Evolutionary conservation across 2,888 invertebrate species (phyloP), one percentile per base, ranked within the genome.

Genomic region (Hedychridium roseum): DNA sequence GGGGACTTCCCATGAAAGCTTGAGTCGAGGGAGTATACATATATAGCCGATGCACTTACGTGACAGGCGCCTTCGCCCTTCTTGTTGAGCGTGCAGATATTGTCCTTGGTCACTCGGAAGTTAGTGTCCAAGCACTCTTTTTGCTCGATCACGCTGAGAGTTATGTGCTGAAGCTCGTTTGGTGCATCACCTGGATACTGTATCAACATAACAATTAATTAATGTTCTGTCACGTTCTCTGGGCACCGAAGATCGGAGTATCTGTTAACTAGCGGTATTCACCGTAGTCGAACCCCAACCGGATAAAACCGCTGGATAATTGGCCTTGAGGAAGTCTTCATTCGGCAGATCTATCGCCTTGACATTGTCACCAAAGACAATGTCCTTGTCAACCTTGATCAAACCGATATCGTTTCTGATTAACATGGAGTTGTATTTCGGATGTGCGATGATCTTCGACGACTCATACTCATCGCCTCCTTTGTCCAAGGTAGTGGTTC

Each of bases 11-110:
- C n/a, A n/a, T n/a, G n/a, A n/a, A n/a, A n/a, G n/a, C n/a, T n/a
- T n/a, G n/a, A n/a, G n/a, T n/a, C n/a, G n/a, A n/a, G n/a, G n/a
- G n/a, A n/a, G n/a, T n/a, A n/a, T n/a, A n/a, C n/a, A n/a, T n/a
- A n/a, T n/a, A n/a, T n/a, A n/a, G n/a, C n/a, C n/a, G n/a, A 55
- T 54, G 42, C 46, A 74, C 84, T 82, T 68, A 85, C 86, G 63
- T 85, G 84, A 61, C 86, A 86, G 54, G 86, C 85, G 1, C 86
- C 86, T 76, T 86, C 83, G 1, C 86, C 86, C 32, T 70, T 66
- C 62, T 79, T 82, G 20, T 84, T 85, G 11, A 84, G 73, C 0
- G 86, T 84, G 62, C 86, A 87, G 57, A 86, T 82, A 68, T 86
- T 83, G 1, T 78, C 71, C 2, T 78, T 78, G 56, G 74, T 80